Percentiles rank a stretch among this genome's conserved stretches.
phyloP scores from a whole-genome alignment of 2,888 invertebrate genomes.

The Cinara cedri region DNA sequence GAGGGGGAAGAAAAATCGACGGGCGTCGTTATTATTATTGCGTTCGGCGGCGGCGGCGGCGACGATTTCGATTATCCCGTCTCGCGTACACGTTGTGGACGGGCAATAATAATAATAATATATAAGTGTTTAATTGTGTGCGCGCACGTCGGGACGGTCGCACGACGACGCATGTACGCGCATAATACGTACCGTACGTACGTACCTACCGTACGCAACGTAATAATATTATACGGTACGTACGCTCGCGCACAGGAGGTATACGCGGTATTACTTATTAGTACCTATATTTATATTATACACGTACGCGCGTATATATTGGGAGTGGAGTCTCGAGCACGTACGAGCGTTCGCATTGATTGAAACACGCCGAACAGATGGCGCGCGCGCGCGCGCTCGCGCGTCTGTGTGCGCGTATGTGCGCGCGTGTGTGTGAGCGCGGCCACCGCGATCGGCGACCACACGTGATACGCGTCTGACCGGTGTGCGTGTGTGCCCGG shows the following conservation, averaged over 20 bases:
- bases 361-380: conserved; percentile 55
- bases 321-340: conserved; percentile 50
- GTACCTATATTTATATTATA: too few relatives aligned
- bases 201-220: too few relatives aligned
- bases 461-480: conserved; percentile 57
- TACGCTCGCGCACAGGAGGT: not conserved
- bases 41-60: too few relatives aligned
- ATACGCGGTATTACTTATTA: conserved; percentile 36
- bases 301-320: too few relatives aligned
- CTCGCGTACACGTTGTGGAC: not conserved
- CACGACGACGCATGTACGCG: too few relatives aligned
- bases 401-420: conserved; percentile 8
- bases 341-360: conserved; percentile 49
- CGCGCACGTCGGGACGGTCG: not conserved
- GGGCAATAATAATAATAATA: not conserved
- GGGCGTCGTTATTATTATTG: too few relatives aligned
- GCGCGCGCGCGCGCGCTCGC: not conserved
- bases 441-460: conserved; percentile 56
- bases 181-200: not conserved
- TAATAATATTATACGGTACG: not conserved
- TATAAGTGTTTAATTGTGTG: conserved; percentile 25
- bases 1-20: too few relatives aligned
- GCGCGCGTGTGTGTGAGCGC: conserved; percentile 30
- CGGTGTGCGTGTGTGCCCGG: conserved; percentile 18
- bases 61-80: not conserved